phyloP scores from a whole-genome alignment of 2,888 invertebrate genomes.

The Lasioglossum figueresi region DNA sequence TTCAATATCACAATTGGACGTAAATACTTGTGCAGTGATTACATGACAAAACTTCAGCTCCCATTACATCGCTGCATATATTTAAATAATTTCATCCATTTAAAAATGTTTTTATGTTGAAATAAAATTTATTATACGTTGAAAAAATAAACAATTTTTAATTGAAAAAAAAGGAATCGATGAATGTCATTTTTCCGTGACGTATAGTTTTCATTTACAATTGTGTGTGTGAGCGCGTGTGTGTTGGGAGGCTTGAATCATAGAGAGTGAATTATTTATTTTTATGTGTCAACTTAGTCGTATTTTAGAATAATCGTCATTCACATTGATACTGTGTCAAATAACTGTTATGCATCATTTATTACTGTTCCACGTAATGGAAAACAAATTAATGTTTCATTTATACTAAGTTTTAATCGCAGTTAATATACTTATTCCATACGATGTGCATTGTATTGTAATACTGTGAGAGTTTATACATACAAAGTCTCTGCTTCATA shows the following conservation, averaged over 20 bases:
- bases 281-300: slow-evolving; percentile 39
- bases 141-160: not conserved
- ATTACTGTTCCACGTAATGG: slow-evolving; percentile 39
- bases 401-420: slow-evolving; percentile 24
- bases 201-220: slow-evolving; percentile 9
- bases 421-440: slow-evolving; percentile 16
- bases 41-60: not conserved
- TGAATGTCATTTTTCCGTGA: slow-evolving; percentile 16
- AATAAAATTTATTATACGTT: not conserved
- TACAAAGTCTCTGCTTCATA: slow-evolving; percentile 26
- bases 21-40: not conserved
- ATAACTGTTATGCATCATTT: slow-evolving; percentile 33
- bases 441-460: slow-evolving; percentile 12
- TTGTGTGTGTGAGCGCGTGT: slow-evolving; percentile 6
- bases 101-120: not conserved
- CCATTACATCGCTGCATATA: not conserved
- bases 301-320: slow-evolving; percentile 45
- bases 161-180: too few species aligned
- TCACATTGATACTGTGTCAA: slow-evolving; percentile 52
- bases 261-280: slow-evolving; percentile 52
- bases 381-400: slow-evolving; percentile 33
- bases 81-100: not conserved
- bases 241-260: slow-evolving; percentile 29
- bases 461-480: slow-evolving; percentile 30
- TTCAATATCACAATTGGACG: slow-evolving; percentile 15